Conservation (phyloP, 1,140 invertebrate genomes). For the Atta colombica region DNA sequence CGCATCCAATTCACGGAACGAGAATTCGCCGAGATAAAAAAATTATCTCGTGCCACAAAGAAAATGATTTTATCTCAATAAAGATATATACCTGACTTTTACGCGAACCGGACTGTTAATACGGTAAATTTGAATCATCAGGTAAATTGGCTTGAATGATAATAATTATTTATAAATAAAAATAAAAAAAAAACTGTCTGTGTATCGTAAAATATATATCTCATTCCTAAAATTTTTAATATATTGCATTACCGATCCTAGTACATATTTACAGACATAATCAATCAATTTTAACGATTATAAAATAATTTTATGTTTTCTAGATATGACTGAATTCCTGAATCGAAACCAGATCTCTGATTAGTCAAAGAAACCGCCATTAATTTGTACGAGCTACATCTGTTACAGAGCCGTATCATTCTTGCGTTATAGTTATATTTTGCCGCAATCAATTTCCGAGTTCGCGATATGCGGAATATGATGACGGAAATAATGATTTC, state of each 20-base stretch:
- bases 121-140: not conserved
- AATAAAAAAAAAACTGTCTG: not conserved
- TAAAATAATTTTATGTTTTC: not conserved
- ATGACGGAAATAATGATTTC: conserved; percentile 13
- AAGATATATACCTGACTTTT: not conserved
- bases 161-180: conserved; percentile 30
- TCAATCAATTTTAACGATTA: not conserved
- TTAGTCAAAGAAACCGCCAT: conserved; percentile 15
- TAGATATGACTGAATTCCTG: not conserved
- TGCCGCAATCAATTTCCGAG: conserved; percentile 6
- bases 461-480: not conserved
- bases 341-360: conserved; percentile 26
- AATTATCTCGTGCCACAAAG: not conserved
- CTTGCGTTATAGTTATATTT: conserved; percentile 28
- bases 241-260: not conserved
- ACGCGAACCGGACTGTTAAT: conserved; percentile 8
- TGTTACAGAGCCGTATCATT: not conserved
- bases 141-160: not conserved
- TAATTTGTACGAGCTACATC: not conserved
- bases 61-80: conserved; percentile 36
- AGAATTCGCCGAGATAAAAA: conserved; percentile 27
- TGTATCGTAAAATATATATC: not conserved
- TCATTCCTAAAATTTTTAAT: not conserved
- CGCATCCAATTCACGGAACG: conserved; percentile 38
- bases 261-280: not conserved